Base-by-base conservation (phyloP, 2,113 vertebrate genomes). In the Tragelaphus imberbis region DNA sequence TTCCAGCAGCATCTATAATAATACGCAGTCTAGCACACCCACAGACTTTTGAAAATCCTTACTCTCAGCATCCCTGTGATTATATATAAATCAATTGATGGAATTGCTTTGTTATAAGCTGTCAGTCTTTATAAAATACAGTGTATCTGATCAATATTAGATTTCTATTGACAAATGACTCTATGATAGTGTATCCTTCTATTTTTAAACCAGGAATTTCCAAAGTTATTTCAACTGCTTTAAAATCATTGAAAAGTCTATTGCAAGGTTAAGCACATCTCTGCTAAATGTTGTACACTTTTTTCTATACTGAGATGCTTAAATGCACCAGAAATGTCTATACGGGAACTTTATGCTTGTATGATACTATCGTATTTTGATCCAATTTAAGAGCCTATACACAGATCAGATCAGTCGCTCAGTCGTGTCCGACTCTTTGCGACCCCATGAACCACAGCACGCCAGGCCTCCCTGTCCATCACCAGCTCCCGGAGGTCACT, bases 31-130 rank as follows among this genome's bases (percentile, higher is more conserved):
- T 25, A 96, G 44, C 15, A 59, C 13, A 88, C 27, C 59, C 40
- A 13, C 2, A 30, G 25, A 63, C 25, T 90, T 95, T 61, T 90
- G 80, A 87, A 91, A 93, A 49, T 55, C 25, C 2, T 65, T 58
- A 44, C 12, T 94, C n/a, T 97, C 40, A 0, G 21, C 13, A 40
- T 91, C 49, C 56, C 21, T 44, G 58, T 88, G 63, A 95, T 94
- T 92, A 84, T 7, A 9, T 61, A 44, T 88, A 93, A 95, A 97
- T 96, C 93, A 98, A 98, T 79, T 84, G 55, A 88, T 91, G 53
- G 27, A 85, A 95, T 40, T 84, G 10, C 47, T 93, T 68, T 97
- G 33, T 94, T 92, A 61, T 75, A 89, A 93, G 19, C 58, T 93
- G 71, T 94, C 59, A 96, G 36, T 90, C 56, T 96, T 92, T 85